Conservation (phyloP, 2,888 invertebrate genomes). For the Drosophila siamana region DNA sequence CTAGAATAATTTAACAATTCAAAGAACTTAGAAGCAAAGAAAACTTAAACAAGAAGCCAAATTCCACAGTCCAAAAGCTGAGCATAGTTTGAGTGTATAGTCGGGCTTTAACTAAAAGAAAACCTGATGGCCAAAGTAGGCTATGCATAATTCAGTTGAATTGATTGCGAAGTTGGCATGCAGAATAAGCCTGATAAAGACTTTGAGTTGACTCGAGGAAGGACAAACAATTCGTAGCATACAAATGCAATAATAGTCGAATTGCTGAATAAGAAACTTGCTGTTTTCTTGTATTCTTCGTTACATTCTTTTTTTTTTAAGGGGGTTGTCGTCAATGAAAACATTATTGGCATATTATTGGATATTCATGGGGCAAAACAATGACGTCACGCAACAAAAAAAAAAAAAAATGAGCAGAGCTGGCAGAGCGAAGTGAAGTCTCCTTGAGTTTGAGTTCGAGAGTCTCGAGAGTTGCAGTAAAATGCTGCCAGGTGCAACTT, state of each 20-base stretch:
- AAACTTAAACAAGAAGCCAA: not conserved
- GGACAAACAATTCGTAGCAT: constrained; percentile 6
- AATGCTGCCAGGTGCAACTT: constrained; percentile 13
- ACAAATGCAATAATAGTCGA: not conserved
- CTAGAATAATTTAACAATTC: constrained; percentile 12
- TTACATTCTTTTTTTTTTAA: not conserved
- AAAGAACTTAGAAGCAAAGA: not conserved
- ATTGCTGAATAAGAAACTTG: constrained; percentile 10
- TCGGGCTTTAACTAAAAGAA: constrained; percentile 4
- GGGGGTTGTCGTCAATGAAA: constrained; percentile 38
- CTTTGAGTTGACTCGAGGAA: constrained; percentile 11
- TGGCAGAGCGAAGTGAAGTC: not conserved
- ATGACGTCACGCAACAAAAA: constrained; percentile 28
- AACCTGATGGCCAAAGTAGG: constrained; percentile 8
- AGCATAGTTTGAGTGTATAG: not conserved
- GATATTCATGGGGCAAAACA: constrained; percentile 17
- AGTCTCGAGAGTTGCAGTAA: not conserved
- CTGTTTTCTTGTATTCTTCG: not conserved
- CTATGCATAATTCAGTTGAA: constrained; percentile 23
- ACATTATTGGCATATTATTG: constrained; percentile 20
- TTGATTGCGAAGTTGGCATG: constrained; percentile 18
- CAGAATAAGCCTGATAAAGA: constrained; percentile 17
- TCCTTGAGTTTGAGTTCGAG: constrained; percentile 9
- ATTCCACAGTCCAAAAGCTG: constrained; percentile 8
- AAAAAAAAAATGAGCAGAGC: too few relatives aligned